Evolutionary conservation across 2,113 vertebrate genomes (phyloP).

Genomic region (Dryoscopus gambensis): DNA sequence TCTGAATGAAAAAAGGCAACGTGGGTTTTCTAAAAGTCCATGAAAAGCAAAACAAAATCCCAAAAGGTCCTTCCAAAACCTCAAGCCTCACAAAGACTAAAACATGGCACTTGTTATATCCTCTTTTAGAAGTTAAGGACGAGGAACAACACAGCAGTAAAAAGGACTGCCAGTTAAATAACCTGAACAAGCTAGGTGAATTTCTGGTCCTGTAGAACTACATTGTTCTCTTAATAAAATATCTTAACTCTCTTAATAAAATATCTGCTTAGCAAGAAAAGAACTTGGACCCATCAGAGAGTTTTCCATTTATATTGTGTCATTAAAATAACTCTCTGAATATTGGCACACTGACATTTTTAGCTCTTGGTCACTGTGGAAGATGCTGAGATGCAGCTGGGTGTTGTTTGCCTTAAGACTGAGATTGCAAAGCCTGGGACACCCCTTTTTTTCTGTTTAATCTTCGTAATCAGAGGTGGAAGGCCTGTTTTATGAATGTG

Average conservation of each 20-base stretch:
- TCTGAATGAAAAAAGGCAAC: background rate
- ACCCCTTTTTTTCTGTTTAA: background rate
- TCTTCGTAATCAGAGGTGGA: background rate
- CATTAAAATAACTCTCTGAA: background rate
- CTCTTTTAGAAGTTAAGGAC: background rate
- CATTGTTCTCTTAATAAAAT: background rate
- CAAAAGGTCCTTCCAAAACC: background rate
- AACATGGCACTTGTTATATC: background rate
- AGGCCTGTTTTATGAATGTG: background rate
- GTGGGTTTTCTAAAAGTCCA: background rate
- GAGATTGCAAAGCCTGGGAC: background rate
- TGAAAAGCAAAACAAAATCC: background rate
- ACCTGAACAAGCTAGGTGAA: background rate
- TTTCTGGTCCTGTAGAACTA: background rate
- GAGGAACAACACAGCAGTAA: background rate
- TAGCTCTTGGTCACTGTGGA: background rate
- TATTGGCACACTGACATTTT: background rate
- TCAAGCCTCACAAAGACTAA: background rate
- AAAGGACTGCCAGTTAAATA: background rate
- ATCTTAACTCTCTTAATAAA: background rate
- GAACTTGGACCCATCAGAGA: background rate
- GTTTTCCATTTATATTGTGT: background rate
- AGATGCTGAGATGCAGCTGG: background rate
- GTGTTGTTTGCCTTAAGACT: background rate
- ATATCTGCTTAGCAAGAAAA: background rate